phyloP scores from a whole-genome alignment of 2,888 invertebrate genomes.

The Alitta virens region DNA sequence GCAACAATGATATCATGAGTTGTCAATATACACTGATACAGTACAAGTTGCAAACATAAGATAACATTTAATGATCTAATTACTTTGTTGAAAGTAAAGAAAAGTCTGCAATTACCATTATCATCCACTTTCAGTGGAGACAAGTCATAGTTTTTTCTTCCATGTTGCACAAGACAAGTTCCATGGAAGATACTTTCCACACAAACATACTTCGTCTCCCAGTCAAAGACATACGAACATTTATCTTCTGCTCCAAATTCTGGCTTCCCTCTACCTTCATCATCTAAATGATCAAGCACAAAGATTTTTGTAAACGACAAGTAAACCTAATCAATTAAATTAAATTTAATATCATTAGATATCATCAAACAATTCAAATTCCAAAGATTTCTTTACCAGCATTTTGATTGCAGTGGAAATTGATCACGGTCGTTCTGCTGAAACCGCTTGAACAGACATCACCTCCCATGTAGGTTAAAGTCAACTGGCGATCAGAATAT shows the following conservation, averaged over 20 bases:
- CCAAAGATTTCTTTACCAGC: slow-evolving; percentile 32
- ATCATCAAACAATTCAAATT: no score
- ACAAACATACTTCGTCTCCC: slow-evolving; percentile 47
- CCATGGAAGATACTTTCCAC: slow-evolving; percentile 25
- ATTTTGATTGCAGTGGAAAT: slow-evolving; percentile 41
- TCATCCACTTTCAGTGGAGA: slow-evolving; percentile 30
- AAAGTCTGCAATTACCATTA: no score
- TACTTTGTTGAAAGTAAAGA: no score
- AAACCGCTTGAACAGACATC: slow-evolving; percentile 38
- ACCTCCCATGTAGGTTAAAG: slow-evolving; percentile 49
- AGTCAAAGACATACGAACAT: slow-evolving; percentile 44
- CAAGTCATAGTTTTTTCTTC: slow-evolving; percentile 39
- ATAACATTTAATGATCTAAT: no score
- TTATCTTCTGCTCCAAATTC: slow-evolving; percentile 37
- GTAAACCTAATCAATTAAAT: no score
- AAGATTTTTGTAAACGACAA: no score
- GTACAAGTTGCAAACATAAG: no score
- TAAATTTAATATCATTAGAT: no score
- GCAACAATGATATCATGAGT: no score
- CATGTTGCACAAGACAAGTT: slow-evolving; percentile 33
- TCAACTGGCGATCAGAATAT: slow-evolving; percentile 51
- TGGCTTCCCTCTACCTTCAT: slow-evolving; percentile 39
- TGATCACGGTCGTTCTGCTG: slow-evolving; percentile 40
- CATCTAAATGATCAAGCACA: slow-evolving; percentile 23
- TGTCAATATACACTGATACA: no score